Evolutionary conservation across 23 tunicate species (phyloP), one percentile per base, ranked within the genome.

Genomic region (Ciona savignyi): DNA sequence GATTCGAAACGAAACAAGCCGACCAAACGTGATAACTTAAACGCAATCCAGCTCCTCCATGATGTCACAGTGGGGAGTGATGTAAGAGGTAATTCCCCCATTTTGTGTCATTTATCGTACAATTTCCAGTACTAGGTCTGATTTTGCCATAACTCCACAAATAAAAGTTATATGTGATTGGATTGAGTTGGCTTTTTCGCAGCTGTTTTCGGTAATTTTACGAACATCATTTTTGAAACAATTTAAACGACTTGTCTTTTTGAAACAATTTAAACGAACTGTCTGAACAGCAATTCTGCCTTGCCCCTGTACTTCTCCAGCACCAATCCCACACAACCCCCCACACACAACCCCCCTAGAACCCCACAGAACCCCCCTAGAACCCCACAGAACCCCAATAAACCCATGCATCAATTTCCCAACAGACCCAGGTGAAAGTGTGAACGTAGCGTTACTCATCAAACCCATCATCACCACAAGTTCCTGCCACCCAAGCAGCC

Each of bases 361-460:
- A n/a, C n/a, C n/a, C n/a, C n/a, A n/a, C n/a, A n/a, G n/a, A n/a
- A n/a, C n/a, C n/a, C n/a, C n/a, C n/a, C n/a, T n/a, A n/a, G n/a
- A n/a, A n/a, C n/a, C n/a, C n/a, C n/a, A n/a, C n/a, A n/a, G n/a
- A n/a, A n/a, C n/a, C n/a, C n/a, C n/a, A n/a, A n/a, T n/a, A n/a
- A n/a, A n/a, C n/a, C n/a, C n/a, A n/a, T n/a, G n/a, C n/a, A n/a
- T n/a, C n/a, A n/a, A n/a, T n/a, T n/a, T n/a, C 61, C 27, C 61
- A 71, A 30, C 64, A 88, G 96, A 81, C 51, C 86, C 86, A 0
- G 86, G 96, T 66, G 87, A 81, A 34, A 68, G 69, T 67, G 96
- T 85, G 25, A 88, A 88, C 80, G 51, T 81, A 9, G 31, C 85
- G 0, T 33, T 66, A 1, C 64, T 88, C 33, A 81, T 77, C 77